Evolutionary conservation across 2,797 vertebrate genomes (phyloP).

Genomic region (Parauchenoglanis punctatus): DNA sequence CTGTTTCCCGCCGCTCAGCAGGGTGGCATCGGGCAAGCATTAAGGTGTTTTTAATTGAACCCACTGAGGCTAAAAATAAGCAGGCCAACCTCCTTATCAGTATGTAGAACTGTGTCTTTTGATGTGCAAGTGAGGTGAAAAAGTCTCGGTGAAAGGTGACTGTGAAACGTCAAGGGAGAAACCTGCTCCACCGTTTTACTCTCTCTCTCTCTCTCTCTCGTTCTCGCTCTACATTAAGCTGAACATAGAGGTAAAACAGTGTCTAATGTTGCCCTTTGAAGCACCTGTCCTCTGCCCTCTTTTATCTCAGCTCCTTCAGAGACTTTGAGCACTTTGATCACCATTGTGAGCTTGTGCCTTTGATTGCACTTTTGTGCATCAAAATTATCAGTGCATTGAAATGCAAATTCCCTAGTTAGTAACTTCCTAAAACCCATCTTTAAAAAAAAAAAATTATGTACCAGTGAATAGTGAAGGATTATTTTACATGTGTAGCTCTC

Average conservation of each 20-base stretch:
- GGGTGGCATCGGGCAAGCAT: constrained; percentile 13
- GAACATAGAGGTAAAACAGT: constrained; percentile 79
- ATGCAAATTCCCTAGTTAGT: constrained; percentile 77
- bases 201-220: constrained; percentile 59
- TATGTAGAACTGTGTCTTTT: constrained; percentile 75
- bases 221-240: constrained; percentile 80
- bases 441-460: constrained; percentile 51
- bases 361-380: constrained; percentile 78
- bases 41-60: constrained; percentile 49
- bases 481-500: constrained; percentile 26
- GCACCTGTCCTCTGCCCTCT: constrained; percentile 82
- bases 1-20: constrained; percentile 12
- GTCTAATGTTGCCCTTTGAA: constrained; percentile 87
- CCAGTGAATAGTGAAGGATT: constrained; percentile 27
- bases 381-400: constrained; percentile 81
- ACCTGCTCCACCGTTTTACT: constrained; percentile 33
- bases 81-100: constrained; percentile 70
- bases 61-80: constrained; percentile 68
- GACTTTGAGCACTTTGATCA: constrained; percentile 82
- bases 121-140: constrained; percentile 74
- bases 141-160: constrained; percentile 72
- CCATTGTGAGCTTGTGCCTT: constrained; percentile 68
- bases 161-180: constrained; percentile 81
- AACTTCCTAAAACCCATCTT: constrained; percentile 51
- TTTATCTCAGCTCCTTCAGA: constrained; percentile 81